These are phyloP conservation scores for Macrosoma leucophasiata DNA, from an alignment of 2,888 invertebrate species.

Conservation along the genomic window DNA sequence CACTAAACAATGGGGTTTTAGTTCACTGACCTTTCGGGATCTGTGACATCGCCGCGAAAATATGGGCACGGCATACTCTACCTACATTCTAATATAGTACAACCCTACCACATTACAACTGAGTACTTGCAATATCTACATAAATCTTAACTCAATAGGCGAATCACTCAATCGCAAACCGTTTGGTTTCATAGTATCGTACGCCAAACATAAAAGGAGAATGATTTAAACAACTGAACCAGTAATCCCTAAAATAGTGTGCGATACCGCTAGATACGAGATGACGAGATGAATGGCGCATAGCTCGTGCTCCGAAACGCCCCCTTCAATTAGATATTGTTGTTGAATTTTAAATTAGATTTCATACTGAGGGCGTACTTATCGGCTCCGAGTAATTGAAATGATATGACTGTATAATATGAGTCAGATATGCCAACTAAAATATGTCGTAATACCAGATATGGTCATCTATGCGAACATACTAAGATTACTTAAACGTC, in stretches of 20 bases:
- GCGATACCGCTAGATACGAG: conserved; percentile 20
- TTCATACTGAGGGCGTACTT: conserved; percentile 28
- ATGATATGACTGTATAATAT: conserved; percentile 46
- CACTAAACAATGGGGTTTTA: conserved; percentile 66
- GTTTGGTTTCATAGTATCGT: conserved; percentile 16
- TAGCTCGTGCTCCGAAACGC: conserved; percentile 59
- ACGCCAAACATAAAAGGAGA: too few relatives aligned
- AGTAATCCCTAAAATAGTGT: conserved; percentile 8
- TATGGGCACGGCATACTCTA: conserved; percentile 61
- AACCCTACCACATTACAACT: too few relatives aligned
- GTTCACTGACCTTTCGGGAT: conserved; percentile 68
- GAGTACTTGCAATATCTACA: too few relatives aligned
- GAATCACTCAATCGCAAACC: conserved; percentile 2
- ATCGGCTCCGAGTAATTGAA: conserved; percentile 50
- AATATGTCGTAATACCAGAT: too few relatives aligned
- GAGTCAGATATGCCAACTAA: conserved; percentile 27
- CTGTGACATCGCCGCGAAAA: conserved; percentile 70
- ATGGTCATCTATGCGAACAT: too few relatives aligned
- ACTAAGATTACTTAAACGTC: too few relatives aligned
- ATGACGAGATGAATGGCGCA: conserved; percentile 56
- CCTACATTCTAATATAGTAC: too few relatives aligned
- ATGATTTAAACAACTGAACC: too few relatives aligned
- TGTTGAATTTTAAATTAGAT: conserved; percentile 64
- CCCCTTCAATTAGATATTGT: conserved; percentile 57
- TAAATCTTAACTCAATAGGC: too few relatives aligned